Conservation (phyloP, 1,140 invertebrate species). For the Drosophila nannoptera region DNA sequence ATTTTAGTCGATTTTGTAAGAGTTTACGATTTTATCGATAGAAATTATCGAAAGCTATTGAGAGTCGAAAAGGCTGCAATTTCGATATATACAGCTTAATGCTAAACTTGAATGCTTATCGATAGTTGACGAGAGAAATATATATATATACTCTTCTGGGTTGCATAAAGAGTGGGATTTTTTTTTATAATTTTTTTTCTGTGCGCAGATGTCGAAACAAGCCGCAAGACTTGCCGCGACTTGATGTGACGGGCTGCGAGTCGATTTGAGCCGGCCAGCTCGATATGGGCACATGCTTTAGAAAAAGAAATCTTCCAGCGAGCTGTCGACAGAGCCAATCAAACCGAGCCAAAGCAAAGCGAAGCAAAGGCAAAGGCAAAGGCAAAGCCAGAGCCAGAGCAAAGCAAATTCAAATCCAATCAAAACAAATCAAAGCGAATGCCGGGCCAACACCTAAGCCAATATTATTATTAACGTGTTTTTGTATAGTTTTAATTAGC, state of each 20-base stretch:
- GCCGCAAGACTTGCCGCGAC: background rate
- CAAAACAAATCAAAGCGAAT: conserved; percentile 23
- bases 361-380: conserved; percentile 27
- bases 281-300: conserved; percentile 34
- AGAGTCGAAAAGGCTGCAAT: no score
- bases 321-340: no score
- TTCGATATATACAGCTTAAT: no score
- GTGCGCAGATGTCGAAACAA: background rate
- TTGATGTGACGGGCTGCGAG: background rate
- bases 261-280: conserved; percentile 3
- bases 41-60: no score
- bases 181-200: background rate
- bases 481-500: conserved; percentile 74
- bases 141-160: no score
- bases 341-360: conserved; percentile 20
- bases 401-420: conserved; percentile 13
- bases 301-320: conserved; percentile 47
- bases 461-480: conserved; percentile 70
- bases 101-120: no score
- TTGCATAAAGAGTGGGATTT: no score
- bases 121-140: no score
- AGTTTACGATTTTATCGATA: no score
- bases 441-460: conserved; percentile 61
- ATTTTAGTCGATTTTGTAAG: no score
- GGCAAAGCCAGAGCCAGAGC: conserved; percentile 14